These are phyloP conservation scores for Steromphala cineraria DNA, from an alignment of 2,888 invertebrate genomes.

Conservation along the genomic window DNA sequence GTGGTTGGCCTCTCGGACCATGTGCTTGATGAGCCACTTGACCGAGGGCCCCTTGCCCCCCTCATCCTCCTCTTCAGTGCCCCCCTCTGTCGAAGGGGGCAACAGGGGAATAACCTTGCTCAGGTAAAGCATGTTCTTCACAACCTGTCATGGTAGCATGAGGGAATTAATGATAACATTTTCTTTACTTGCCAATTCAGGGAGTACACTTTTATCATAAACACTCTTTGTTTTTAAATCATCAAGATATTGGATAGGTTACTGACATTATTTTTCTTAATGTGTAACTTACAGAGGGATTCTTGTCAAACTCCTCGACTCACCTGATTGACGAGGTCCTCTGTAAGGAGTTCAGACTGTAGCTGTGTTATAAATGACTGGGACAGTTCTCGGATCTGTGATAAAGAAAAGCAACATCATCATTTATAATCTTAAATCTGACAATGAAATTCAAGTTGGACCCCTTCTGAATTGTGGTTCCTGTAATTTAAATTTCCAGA, in stretches of 20 bases:
- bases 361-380: conserved; percentile 67
- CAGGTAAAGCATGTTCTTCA: conserved; percentile 83
- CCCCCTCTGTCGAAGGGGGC: neutral
- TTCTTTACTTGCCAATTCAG: too few relatives aligned
- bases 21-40: conserved; percentile 79
- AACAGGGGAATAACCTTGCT: conserved; percentile 79
- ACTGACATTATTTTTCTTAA: too few relatives aligned
- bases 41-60: conserved; percentile 38
- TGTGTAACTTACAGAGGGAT: too few relatives aligned
- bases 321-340: conserved; percentile 85
- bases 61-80: conserved; percentile 16
- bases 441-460: too few relatives aligned
- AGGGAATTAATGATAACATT: too few relatives aligned
- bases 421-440: neutral
- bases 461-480: too few relatives aligned
- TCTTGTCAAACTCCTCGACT: neutral
- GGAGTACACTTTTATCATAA: too few relatives aligned
- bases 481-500: too few relatives aligned
- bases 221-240: too few relatives aligned
- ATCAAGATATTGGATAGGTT: too few relatives aligned
- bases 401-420: conserved; percentile 25
- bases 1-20: conserved; percentile 85
- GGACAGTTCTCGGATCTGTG: conserved; percentile 66
- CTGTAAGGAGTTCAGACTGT: conserved; percentile 78
- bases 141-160: too few relatives aligned